Percentiles rank a stretch among this genome's conserved stretches.
These are phyloP conservation scores for Orthosia gothica DNA, from an alignment of 2,888 invertebrate genomes.

Conservation along the genomic window DNA sequence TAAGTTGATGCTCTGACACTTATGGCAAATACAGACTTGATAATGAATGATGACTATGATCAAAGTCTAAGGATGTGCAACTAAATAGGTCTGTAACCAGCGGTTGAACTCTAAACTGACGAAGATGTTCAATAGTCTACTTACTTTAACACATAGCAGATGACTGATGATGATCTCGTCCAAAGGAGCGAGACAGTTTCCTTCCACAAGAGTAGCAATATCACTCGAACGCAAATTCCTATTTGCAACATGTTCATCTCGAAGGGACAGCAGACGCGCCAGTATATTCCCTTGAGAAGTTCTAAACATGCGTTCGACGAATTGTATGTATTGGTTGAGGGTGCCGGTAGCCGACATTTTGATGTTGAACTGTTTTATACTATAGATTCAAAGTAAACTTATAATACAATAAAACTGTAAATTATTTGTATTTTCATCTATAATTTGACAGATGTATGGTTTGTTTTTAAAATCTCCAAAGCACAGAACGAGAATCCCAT, in stretches of 20 bases:
- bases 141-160: constrained; percentile 93
- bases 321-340: constrained; percentile 86
- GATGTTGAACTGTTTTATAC: not conserved
- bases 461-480: not conserved
- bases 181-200: constrained; percentile 93
- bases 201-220: constrained; percentile 94
- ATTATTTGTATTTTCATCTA: not conserved
- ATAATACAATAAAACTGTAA: not conserved
- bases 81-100: not conserved
- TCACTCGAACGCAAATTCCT: constrained; percentile 93
- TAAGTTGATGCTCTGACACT: no score
- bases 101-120: not conserved
- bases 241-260: constrained; percentile 94
- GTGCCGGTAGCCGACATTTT: constrained; percentile 73
- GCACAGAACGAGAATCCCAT: not conserved
- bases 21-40: no score
- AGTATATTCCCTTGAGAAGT: constrained; percentile 92
- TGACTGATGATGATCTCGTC: constrained; percentile 95
- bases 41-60: not conserved
- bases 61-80: not conserved
- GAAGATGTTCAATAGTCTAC: constrained; percentile 16
- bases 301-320: constrained; percentile 92
- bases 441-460: not conserved
- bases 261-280: constrained; percentile 92
- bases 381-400: not conserved